phyloP scores from a whole-genome alignment of 1,140 invertebrate species.

The Caenorhabditis tropicalis region DNA sequence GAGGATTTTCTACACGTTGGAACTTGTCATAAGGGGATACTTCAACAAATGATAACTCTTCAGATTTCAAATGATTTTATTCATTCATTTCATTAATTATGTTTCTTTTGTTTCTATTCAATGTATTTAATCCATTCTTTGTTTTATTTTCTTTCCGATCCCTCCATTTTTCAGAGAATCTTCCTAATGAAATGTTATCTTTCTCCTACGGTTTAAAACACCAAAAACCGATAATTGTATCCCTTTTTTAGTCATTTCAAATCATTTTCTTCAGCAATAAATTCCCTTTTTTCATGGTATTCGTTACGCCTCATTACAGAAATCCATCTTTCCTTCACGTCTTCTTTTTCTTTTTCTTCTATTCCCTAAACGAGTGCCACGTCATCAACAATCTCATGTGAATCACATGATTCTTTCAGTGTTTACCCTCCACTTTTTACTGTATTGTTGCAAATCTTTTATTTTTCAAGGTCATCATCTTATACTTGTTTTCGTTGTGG shows the following conservation, averaged over 20 bases:
- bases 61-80: too few species aligned
- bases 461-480: constrained; percentile 29
- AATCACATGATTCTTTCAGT: constrained; percentile 25
- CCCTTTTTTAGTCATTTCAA: neutral
- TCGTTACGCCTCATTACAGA: constrained; percentile 34
- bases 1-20: too few species aligned
- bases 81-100: too few species aligned
- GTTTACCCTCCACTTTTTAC: neutral
- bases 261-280: neutral
- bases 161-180: too few species aligned
- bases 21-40: too few species aligned
- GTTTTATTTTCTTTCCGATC: too few species aligned
- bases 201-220: too few species aligned
- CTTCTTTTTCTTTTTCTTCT: neutral
- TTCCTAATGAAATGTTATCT: too few species aligned
- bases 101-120: too few species aligned
- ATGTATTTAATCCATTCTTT: too few species aligned
- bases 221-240: neutral
- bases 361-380: constrained; percentile 22
- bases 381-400: constrained; percentile 3
- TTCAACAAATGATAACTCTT: too few species aligned
- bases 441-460: neutral
- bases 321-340: constrained; percentile 2
- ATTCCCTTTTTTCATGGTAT: neutral
- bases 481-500: constrained; percentile 23